phyloP scores from a whole-genome alignment of 2,888 invertebrate genomes.

The Heliconius ethilla region DNA sequence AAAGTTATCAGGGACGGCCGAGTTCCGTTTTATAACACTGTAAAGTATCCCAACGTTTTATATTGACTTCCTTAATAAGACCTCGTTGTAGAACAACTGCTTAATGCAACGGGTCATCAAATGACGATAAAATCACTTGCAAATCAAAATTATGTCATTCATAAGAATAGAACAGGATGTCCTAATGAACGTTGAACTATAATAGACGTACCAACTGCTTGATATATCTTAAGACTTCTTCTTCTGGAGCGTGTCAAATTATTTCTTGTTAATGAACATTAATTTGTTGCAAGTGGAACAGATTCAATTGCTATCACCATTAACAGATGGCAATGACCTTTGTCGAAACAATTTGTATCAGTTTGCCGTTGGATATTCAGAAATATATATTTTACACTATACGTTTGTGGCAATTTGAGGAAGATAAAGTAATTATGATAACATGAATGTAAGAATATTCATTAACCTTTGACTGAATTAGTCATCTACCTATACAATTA shows the following conservation, averaged over 20 bases:
- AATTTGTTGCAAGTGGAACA: constrained; percentile 80
- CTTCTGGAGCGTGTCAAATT: constrained; percentile 60
- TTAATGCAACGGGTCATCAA: constrained; percentile 49
- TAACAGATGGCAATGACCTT: constrained; percentile 75
- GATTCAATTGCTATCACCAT: constrained; percentile 80
- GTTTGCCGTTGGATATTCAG: constrained; percentile 21
- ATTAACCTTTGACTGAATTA: constrained; percentile 11
- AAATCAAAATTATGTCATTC: constrained; percentile 64
- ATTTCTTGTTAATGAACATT: constrained; percentile 72
- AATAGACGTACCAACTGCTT: constrained; percentile 37
- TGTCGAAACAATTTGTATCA: constrained; percentile 63
- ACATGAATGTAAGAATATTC: background rate
- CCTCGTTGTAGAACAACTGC: constrained; percentile 30
- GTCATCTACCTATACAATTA: background rate
- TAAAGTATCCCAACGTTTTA: constrained; percentile 47
- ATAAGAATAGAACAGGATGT: constrained; percentile 57
- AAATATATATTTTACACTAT: background rate
- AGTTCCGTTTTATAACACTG: constrained; percentile 67
- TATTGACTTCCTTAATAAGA: constrained; percentile 49
- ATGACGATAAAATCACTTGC: constrained; percentile 53
- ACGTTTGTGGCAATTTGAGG: background rate
- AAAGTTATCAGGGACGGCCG: constrained; percentile 75
- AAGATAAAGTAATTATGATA: constrained; percentile 6
- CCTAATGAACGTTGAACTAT: constrained; percentile 51
- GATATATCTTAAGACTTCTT: constrained; percentile 53